Percentiles rank a stretch among this genome's conserved stretches.
phyloP scores from a whole-genome alignment of 2,888 invertebrate genomes.

The Macrosoma leucophasiata region DNA sequence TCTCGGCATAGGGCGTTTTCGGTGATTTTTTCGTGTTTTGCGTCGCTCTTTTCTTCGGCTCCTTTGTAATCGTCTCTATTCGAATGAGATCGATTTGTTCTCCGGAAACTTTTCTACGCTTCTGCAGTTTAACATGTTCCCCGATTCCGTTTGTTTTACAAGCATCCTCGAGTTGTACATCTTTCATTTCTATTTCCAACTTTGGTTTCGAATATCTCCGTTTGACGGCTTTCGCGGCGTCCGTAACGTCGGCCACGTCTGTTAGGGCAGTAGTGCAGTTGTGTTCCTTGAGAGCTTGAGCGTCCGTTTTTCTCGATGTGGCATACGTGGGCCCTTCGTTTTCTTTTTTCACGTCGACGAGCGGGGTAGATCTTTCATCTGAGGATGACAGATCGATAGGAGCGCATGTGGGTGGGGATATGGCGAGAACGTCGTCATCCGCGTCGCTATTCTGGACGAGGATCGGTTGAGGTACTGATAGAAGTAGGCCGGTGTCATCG shows the following conservation, averaged over 20 bases:
- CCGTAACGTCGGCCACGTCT: constrained; percentile 40
- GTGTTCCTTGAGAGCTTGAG: constrained; percentile 61
- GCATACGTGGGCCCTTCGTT: constrained; percentile 61
- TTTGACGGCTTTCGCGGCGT: constrained; percentile 53
- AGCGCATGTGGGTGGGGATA: constrained; percentile 60
- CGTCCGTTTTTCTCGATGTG: constrained; percentile 55
- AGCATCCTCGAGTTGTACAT: constrained; percentile 60
- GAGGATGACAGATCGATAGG: constrained; percentile 70
- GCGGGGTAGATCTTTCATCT: constrained; percentile 60
- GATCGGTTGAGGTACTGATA: constrained; percentile 45
- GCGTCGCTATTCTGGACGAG: constrained; percentile 58
- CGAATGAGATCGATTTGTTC: constrained; percentile 47
- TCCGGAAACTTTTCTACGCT: constrained; percentile 70
- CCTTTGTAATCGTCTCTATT: constrained; percentile 46
- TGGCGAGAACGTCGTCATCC: constrained; percentile 69
- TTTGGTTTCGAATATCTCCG: constrained; percentile 65
- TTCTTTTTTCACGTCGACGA: constrained; percentile 67
- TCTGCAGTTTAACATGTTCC: constrained; percentile 71
- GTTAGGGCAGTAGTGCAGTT: constrained; percentile 41
- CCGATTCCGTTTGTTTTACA: constrained; percentile 69
- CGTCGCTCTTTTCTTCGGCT: constrained; percentile 45
- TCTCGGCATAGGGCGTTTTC: constrained; percentile 47
- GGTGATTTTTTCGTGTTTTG: constrained; percentile 41
- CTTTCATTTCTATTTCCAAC: constrained; percentile 67
- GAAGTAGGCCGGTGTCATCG: constrained; percentile 69